phyloP scores from a whole-genome alignment of 2,797 vertebrate genomes.

The Enteromius anoplus region DNA sequence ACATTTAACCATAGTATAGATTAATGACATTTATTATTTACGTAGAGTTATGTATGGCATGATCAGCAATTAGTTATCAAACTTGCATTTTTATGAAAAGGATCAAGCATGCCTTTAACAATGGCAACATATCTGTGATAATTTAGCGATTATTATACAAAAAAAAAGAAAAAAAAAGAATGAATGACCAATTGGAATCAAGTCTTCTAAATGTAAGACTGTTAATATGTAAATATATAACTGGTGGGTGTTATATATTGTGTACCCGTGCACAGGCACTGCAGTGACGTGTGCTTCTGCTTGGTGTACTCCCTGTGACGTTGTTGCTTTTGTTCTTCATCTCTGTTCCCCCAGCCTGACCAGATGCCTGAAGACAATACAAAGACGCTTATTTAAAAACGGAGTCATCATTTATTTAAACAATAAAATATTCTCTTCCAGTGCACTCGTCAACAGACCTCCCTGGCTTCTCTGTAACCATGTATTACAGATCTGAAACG shows the following conservation, averaged over 20 bases:
- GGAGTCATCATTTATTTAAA: conserved; percentile 52
- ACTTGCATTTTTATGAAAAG: background rate
- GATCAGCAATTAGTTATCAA: background rate
- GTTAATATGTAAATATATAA: background rate
- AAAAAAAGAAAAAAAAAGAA: too few relatives aligned
- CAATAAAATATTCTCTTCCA: conserved; percentile 30
- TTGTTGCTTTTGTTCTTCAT: conserved; percentile 75
- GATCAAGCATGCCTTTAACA: background rate
- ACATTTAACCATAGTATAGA: background rate
- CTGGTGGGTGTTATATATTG: conserved; percentile 1
- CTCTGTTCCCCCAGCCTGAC: conserved; percentile 69
- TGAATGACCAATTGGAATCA: background rate
- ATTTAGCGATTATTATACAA: background rate
- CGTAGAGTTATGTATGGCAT: background rate
- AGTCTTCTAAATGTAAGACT: background rate
- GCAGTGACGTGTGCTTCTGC: conserved; percentile 70
- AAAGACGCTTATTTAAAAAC: conserved; percentile 36
- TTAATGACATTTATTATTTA: background rate
- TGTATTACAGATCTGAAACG: background rate
- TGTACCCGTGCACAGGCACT: conserved; percentile 77
- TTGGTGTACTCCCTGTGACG: conserved; percentile 69
- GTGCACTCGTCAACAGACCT: conserved; percentile 7
- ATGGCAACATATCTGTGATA: background rate
- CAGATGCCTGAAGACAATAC: conserved; percentile 47
- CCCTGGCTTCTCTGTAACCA: background rate